Evolutionary conservation across 2,888 invertebrate species (phyloP), one percentile per base, ranked within the genome.

Genomic region (Unio delphinus): DNA sequence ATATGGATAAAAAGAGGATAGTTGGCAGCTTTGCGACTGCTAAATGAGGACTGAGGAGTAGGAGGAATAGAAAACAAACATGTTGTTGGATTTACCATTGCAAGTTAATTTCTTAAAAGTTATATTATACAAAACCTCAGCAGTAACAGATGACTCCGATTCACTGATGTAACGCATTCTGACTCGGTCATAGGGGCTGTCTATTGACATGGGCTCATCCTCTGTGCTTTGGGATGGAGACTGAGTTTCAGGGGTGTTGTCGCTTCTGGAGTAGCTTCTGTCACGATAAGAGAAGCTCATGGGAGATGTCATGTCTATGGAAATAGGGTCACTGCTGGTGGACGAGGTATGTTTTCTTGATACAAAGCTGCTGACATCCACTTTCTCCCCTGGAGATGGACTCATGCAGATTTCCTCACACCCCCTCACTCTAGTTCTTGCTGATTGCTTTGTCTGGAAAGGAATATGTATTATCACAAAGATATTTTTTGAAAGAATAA

Each of bases 361-460:
- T 68, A 90, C 79, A 70, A 89, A 86, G 64, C 83, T 82, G 45
- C 87, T 86, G 73, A 90, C 82, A 75, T 90, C 88, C 8, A 84
- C 72, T 20, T 82, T 75, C 28, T 89, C 88, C 45, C 81, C 80
- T 2, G 89, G 87, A 1, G 89, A 88, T 20, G 91, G 89, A 18
- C 86, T 87, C 60, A 89, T 70, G 70, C 89, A 89, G 28, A 88
- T 68, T 75, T 90, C 90, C 74, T 89, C 89, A 26, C 81, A 83
- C 11, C 90, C 90, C 30, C 90, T 80, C 1, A 89, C 84, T 58
- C 84, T 78, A 15, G 90, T 90, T 61, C 64, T 68, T 67, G 71
- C 69, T 6, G 69, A n/a, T 0, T 68, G 67, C 63, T 69, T 73
- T 34, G 66, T 71, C 75, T 75, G 65, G 17, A 70, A 66, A 58